Percentiles rank a stretch among this genome's conserved stretches.
phyloP scores from a whole-genome alignment of 2,797 vertebrate genomes.

The Morus bassanus region DNA sequence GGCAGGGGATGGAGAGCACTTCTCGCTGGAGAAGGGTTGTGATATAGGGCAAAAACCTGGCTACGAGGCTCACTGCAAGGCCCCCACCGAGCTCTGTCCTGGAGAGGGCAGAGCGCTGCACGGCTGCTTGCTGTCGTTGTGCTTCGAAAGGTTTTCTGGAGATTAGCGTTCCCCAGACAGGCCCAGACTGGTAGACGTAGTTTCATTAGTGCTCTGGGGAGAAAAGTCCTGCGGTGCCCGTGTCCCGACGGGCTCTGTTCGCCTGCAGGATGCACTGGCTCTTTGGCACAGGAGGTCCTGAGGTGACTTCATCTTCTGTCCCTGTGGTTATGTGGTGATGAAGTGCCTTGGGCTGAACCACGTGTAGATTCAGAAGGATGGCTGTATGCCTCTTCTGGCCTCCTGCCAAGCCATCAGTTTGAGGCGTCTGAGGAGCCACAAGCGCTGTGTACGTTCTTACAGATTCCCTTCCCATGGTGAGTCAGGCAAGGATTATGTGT shows the following conservation, averaged over 20 bases:
- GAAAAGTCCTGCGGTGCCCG: fast-evolving
- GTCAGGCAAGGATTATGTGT: neutral
- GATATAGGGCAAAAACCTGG: neutral
- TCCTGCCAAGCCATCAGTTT: neutral
- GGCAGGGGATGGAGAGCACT: neutral
- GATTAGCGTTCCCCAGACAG: neutral
- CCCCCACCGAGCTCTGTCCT: fast-evolving
- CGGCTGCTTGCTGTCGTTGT: neutral
- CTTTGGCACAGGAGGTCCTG: neutral
- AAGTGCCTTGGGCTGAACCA: neutral
- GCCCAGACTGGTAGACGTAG: neutral
- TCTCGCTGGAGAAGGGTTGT: neutral
- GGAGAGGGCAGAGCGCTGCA: neutral
- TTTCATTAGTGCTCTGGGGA: neutral
- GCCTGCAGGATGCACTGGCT: neutral
- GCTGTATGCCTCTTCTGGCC: neutral
- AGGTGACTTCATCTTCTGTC: neutral
- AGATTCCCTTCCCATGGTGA: neutral
- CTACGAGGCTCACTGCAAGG: neutral
- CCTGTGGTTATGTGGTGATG: neutral
- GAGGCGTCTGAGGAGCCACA: neutral
- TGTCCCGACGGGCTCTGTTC: neutral
- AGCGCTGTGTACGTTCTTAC: fast-evolving
- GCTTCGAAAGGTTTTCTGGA: neutral
- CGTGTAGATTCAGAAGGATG: neutral